phyloP scores from a whole-genome alignment of 2,888 invertebrate genomes.

The Drosophila phalerata region DNA sequence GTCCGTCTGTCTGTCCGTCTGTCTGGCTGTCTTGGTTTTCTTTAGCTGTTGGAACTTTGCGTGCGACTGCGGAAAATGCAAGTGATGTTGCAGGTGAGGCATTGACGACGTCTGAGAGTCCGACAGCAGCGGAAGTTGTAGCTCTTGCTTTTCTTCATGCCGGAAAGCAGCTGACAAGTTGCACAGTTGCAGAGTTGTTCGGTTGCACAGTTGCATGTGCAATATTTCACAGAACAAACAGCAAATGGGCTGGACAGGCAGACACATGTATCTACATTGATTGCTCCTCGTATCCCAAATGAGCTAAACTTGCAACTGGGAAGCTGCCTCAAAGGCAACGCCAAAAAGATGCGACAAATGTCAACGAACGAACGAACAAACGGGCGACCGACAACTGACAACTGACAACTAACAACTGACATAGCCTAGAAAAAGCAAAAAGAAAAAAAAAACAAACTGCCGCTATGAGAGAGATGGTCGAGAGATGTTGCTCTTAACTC shows the following conservation, averaged over 20 bases:
- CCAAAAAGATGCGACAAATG: conserved; percentile 72
- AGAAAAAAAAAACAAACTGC: conserved; percentile 45
- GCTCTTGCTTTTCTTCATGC: conserved; percentile 62
- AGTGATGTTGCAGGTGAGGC: conserved; percentile 70
- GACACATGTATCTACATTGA: conserved; percentile 54
- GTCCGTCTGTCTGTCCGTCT: conserved; percentile 3
- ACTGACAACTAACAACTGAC: conserved; percentile 30
- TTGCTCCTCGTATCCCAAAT: conserved; percentile 41
- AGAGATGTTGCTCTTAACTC: conserved; percentile 59
- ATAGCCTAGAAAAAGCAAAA: conserved; percentile 54
- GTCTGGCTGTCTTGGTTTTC: no score
- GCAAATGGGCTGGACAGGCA: conserved; percentile 41
- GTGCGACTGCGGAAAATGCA: conserved; percentile 66
- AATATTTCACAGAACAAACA: conserved; percentile 61
- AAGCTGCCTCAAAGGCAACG: conserved; percentile 14
- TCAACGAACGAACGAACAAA: conserved; percentile 57
- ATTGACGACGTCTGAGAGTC: conserved; percentile 52
- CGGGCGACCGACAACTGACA: conserved; percentile 34
- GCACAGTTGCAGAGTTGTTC: conserved; percentile 43
- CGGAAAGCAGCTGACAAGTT: conserved; percentile 71
- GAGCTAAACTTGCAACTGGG: conserved; percentile 21
- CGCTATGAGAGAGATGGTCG: conserved; percentile 69
- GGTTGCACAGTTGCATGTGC: conserved; percentile 52
- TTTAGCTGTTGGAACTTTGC: conserved; percentile 13
- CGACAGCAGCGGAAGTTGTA: conserved; percentile 68